Evolutionary conservation across 2,888 invertebrate genomes (phyloP), one percentile per base, ranked within the genome.

Genomic region (Torymus tubicola): DNA sequence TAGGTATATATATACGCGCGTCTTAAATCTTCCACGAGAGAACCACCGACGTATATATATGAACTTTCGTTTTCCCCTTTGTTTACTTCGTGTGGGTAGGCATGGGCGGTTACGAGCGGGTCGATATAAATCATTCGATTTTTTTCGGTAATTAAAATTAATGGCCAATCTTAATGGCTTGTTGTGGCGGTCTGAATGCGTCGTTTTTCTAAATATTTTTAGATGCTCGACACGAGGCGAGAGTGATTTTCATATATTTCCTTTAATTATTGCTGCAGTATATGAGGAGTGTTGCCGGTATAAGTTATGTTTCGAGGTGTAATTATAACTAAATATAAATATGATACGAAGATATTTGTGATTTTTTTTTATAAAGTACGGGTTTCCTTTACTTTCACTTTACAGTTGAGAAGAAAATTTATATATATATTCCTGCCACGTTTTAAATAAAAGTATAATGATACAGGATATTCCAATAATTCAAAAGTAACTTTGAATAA

Each of bases 61-160:
- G 64, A 64, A 63, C 79, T 24, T 63, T 69, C 57, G 11, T 79
- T 74, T 60, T 64, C n/a, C 61, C 61, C 18, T 72, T 60, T 72
- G 52, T 24, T 67, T 52, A 65, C 52, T 8, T 21, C 42, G 18
- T 31, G 60, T 64, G 60, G 21, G 16, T 31, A 42, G 50, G 57
- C 52, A 60, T 21, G 60, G 42, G 42, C 5, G 42, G 42, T 8
- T 60, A 21, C 60, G 58, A 16, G n/a, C 0, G n/a, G 65, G 24
- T 5, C 12, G 42, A 55, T 72, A 55, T 72, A 71, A 71, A 71
- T 71, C 60, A 42, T 1, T 11, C 2, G 8, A 31, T 42, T n/a
- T 75, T 67, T 52, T 74, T 21, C 14, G 42, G 57, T 14, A n/a
- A 58, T 65, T 65, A 58, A 65, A 58, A 65, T 65, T 57, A 65